Evolutionary conservation across 2,888 invertebrate genomes (phyloP).

Genomic region (Pomacea canaliculata): DNA sequence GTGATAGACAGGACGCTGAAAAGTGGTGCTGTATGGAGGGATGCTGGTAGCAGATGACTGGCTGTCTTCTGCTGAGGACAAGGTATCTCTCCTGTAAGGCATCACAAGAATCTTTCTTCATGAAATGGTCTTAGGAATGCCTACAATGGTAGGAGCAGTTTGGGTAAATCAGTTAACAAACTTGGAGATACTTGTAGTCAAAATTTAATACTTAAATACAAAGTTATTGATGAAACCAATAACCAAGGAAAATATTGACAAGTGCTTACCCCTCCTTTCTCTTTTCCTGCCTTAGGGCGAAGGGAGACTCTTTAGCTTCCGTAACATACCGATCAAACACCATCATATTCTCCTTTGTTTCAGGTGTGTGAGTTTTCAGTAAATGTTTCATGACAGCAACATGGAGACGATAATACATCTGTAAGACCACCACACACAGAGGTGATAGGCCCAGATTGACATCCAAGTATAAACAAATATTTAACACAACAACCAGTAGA

Average conservation of each 20-base stretch:
- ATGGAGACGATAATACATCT: constrained; percentile 80
- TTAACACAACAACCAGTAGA: too few relatives aligned
- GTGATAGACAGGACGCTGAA: constrained; percentile 32
- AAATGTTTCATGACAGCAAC: constrained; percentile 90
- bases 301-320: constrained; percentile 65
- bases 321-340: constrained; percentile 62
- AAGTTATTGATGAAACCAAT: neutral
- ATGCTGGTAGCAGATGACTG: constrained; percentile 35
- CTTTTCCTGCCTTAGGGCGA: constrained; percentile 61
- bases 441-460: too few relatives aligned
- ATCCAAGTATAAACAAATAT: too few relatives aligned
- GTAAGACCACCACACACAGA: constrained; percentile 28
- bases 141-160: too few relatives aligned
- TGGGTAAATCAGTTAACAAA: too few relatives aligned
- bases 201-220: neutral
- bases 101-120: neutral
- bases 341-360: constrained; percentile 51
- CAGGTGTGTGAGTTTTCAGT: constrained; percentile 34
- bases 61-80: constrained; percentile 43
- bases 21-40: constrained; percentile 26
- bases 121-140: neutral
- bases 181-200: too few relatives aligned
- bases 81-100: constrained; percentile 37
- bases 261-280: constrained; percentile 41
- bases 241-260: neutral